Conservation (phyloP, 1,140 invertebrate genomes). For the Teleogryllus occipitalis region DNA sequence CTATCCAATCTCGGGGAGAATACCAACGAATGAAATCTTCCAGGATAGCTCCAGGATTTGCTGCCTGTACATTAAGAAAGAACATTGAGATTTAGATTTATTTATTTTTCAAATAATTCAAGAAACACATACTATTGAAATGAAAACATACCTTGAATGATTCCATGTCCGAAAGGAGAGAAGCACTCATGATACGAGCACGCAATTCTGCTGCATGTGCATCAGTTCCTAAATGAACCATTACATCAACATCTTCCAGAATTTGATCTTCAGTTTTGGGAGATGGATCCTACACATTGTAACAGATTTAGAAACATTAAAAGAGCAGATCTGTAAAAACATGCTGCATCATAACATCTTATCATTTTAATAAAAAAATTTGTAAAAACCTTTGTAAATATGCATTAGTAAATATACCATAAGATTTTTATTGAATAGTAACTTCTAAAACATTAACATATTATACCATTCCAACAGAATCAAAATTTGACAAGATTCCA, state of each 20-base stretch:
- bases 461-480: no score
- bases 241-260: conserved; percentile 84
- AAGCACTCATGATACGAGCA: conserved; percentile 90
- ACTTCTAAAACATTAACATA: no score
- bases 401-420: not conserved
- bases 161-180: conserved; percentile 94
- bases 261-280: conserved; percentile 96
- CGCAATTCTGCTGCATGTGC: conserved; percentile 73
- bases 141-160: conserved; percentile 70
- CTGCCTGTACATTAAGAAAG: conserved; percentile 51
- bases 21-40: conserved; percentile 98
- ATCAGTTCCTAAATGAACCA: conserved; percentile 78
- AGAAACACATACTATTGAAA: not conserved
- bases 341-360: not conserved
- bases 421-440: no score
- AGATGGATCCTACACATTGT: conserved; percentile 58
- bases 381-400: not conserved
- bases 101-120: not conserved
- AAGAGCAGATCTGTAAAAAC: conserved; percentile 53
- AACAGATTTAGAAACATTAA: not conserved
- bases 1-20: conserved; percentile 90
- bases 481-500: no score
- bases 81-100: conserved; percentile 8
- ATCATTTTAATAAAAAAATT: not conserved
- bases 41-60: conserved; percentile 84